Evolutionary conservation across 2,888 invertebrate genomes (phyloP).

Genomic region (Drosophila meridiana): DNA sequence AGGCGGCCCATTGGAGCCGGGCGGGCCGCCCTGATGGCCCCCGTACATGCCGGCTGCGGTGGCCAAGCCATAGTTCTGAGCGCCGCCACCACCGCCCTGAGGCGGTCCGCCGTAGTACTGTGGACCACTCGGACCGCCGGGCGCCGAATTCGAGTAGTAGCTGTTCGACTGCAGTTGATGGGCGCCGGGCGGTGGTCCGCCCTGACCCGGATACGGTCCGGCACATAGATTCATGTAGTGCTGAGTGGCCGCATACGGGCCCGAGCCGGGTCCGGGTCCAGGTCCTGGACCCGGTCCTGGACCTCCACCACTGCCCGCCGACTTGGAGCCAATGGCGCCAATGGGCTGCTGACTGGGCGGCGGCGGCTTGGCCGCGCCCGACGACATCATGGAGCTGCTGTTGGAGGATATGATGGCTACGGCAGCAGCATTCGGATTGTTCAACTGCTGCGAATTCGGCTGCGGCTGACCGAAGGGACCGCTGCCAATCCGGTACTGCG

Average conservation of each 20-base stretch:
- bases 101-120: slow-evolving; percentile 83
- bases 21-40: slow-evolving; percentile 83
- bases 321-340: slow-evolving; percentile 90
- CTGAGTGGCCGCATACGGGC: slow-evolving; percentile 81
- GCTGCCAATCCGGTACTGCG: slow-evolving; percentile 88
- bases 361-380: slow-evolving; percentile 92
- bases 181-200: slow-evolving; percentile 82
- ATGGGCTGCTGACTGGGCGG: slow-evolving; percentile 91
- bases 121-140: slow-evolving; percentile 83
- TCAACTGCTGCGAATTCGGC: slow-evolving; percentile 90
- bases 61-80: slow-evolving; percentile 84
- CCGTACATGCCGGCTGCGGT: slow-evolving; percentile 84
- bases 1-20: slow-evolving; percentile 81
- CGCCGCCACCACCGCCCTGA: slow-evolving; percentile 81
- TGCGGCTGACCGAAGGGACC: slow-evolving; percentile 83
- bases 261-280: slow-evolving; percentile 68
- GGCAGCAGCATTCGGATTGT: slow-evolving; percentile 90
- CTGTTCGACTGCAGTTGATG: slow-evolving; percentile 85
- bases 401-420: slow-evolving; percentile 93
- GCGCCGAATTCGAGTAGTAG: slow-evolving; percentile 85
- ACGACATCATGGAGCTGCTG: slow-evolving; percentile 95
- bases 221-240: slow-evolving; percentile 85
- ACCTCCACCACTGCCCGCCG: slow-evolving; percentile 73
- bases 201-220: slow-evolving; percentile 82
- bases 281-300: slow-evolving; percentile 47